A percentile compares a stretch with the other conserved stretches of the same genome.
Evolutionary conservation across 1,140 invertebrate species (phyloP).

Genomic region (Leptinotarsa undecemlineata): DNA sequence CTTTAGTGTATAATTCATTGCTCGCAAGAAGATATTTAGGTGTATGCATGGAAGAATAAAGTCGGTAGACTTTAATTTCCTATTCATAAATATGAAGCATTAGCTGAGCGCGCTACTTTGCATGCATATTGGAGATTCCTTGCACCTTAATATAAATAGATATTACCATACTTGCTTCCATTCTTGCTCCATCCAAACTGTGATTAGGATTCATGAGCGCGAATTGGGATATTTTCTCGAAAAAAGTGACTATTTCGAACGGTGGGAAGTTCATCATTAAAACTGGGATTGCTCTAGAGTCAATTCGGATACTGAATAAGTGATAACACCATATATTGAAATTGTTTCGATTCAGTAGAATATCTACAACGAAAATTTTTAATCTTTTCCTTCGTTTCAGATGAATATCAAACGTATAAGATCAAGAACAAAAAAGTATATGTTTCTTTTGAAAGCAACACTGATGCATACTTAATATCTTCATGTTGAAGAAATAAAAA

Average conservation of each 20-base stretch:
- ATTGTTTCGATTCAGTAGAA: too few relatives aligned
- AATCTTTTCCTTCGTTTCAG: too few relatives aligned
- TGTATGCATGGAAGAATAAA: constrained; percentile 26
- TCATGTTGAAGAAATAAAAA: too few relatives aligned
- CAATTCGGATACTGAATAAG: too few relatives aligned
- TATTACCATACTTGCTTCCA: constrained; percentile 32
- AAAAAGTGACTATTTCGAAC: neutral
- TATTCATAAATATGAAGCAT: constrained; percentile 42
- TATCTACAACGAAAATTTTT: too few relatives aligned
- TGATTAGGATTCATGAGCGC: neutral
- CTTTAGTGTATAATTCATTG: constrained; percentile 18
- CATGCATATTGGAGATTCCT: constrained; percentile 42
- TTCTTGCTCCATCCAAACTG: constrained; percentile 10
- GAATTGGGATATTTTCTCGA: neutral
- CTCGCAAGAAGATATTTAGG: constrained; percentile 14
- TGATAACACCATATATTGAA: too few relatives aligned
- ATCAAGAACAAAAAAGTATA: too few relatives aligned
- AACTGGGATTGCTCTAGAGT: too few relatives aligned
- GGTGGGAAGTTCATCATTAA: too few relatives aligned
- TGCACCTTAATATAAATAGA: constrained; percentile 44
- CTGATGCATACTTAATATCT: too few relatives aligned
- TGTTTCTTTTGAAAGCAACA: too few relatives aligned
- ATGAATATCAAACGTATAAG: too few relatives aligned
- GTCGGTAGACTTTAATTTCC: constrained; percentile 36
- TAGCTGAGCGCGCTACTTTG: constrained; percentile 36